Evolutionary conservation across 2,113 vertebrate species (phyloP).

Genomic region (Lampris megalopsis): DNA sequence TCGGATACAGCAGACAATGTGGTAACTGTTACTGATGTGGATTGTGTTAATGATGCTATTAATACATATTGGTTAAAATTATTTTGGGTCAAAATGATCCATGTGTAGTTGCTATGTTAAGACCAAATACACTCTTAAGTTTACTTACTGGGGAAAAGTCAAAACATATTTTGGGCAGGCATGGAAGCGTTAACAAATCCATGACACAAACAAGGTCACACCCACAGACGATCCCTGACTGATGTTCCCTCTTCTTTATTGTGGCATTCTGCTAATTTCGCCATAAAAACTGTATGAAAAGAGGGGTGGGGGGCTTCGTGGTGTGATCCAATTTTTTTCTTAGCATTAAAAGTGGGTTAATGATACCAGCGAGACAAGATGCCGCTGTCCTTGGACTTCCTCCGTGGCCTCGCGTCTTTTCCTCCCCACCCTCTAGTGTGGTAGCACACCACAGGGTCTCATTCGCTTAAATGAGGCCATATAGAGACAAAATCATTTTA

Average conservation of each 20-base stretch:
- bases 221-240: slow-evolving; percentile 10
- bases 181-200: slow-evolving; percentile 19
- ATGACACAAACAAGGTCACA: slow-evolving; percentile 36
- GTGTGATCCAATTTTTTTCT: slow-evolving; percentile 5
- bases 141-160: slow-evolving; percentile 13
- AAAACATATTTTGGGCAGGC: slow-evolving; percentile 20
- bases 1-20: too few species aligned
- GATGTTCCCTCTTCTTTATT: slow-evolving; percentile 9
- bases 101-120: neutral
- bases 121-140: neutral
- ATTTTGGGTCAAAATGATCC: neutral
- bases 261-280: slow-evolving; percentile 20
- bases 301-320: neutral
- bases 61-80: neutral
- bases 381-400: slow-evolving; percentile 17
- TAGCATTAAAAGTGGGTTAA: slow-evolving; percentile 42
- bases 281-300: slow-evolving; percentile 33
- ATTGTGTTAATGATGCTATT: neutral
- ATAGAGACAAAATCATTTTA: neutral
- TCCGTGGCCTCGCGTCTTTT: neutral
- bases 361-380: slow-evolving; percentile 19
- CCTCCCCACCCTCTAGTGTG: neutral
- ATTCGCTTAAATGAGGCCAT: neutral
- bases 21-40: too few species aligned
- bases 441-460: neutral